A percentile compares a stretch with the other conserved stretches of the same genome.
Conservation (phyloP, 64 coral and sea anemone species). For the Stichodactyla mertensii region DNA sequence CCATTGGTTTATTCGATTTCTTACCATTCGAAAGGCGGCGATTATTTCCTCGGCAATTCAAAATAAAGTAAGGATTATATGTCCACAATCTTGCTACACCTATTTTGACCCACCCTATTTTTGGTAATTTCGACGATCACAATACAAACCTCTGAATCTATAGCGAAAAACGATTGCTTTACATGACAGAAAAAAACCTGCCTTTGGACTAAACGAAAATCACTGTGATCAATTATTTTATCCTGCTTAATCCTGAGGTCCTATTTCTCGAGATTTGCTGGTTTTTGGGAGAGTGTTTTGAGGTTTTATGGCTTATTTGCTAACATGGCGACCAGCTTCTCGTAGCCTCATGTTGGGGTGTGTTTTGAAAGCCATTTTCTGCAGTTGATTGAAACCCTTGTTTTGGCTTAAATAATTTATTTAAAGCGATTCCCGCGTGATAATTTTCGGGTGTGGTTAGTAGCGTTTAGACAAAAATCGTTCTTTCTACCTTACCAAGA, state of each 20-base stretch:
- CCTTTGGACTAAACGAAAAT: neutral
- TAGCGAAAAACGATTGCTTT: neutral
- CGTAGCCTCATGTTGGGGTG: neutral
- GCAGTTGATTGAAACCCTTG: conserved; percentile 6
- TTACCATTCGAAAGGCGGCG: neutral
- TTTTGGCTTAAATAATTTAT: conserved; percentile 26
- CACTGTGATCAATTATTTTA: neutral
- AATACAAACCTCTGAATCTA: neutral
- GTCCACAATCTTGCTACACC: neutral
- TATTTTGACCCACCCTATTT: conserved; percentile 22
- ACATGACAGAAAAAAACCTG: neutral
- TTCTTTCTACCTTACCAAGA: neutral
- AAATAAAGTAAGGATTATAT: neutral
- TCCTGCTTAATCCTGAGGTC: neutral
- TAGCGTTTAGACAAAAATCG: neutral
- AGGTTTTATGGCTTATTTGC: neutral
- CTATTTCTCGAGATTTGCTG: neutral
- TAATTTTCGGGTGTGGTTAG: conserved; percentile 13
- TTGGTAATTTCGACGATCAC: neutral
- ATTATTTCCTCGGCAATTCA: neutral
- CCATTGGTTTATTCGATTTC: neutral
- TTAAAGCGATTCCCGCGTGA: neutral
- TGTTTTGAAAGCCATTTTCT: conserved; percentile 15
- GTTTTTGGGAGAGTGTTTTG: neutral
- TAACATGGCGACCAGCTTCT: neutral